Percentiles rank a stretch among this genome's conserved stretches.
phyloP scores from a whole-genome alignment of 2,888 invertebrate species.

The Laothoe populi region DNA sequence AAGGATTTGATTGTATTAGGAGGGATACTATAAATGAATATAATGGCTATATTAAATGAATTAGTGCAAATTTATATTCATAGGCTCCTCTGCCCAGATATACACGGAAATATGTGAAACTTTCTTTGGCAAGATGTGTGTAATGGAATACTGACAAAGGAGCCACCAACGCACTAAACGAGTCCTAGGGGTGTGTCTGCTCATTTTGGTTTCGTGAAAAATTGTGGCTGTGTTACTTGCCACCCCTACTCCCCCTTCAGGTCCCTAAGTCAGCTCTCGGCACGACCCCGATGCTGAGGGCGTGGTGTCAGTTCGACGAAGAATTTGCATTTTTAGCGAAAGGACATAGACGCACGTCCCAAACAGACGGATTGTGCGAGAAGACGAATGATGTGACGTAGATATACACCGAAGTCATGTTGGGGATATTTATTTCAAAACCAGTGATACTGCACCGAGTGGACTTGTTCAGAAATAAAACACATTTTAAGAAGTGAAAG shows the following conservation, averaged over 20 bases:
- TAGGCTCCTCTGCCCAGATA: not conserved
- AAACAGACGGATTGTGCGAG: conserved; percentile 71
- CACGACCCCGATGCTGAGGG: conserved; percentile 57
- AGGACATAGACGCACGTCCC: conserved; percentile 76
- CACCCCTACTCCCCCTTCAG: conserved; percentile 50
- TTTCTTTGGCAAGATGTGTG: conserved; percentile 40
- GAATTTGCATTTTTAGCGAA: conserved; percentile 83
- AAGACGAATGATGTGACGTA: conserved; percentile 74
- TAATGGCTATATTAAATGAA: no score
- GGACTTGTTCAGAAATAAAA: not conserved
- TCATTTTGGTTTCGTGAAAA: conserved; percentile 80
- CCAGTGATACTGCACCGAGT: conserved; percentile 7
- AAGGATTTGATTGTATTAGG: no score
- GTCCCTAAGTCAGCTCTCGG: conserved; percentile 61
- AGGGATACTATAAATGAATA: no score
- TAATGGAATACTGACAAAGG: conserved; percentile 62
- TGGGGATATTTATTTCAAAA: conserved; percentile 42
- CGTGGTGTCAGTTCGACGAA: conserved; percentile 74
- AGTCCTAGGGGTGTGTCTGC: conserved; percentile 71
- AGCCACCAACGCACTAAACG: conserved; percentile 55
- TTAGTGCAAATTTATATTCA: not conserved
- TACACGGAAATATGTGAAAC: conserved; percentile 27
- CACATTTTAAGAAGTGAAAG: not conserved
- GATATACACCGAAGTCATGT: conserved; percentile 49
- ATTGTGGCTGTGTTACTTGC: conserved; percentile 57